Conservation (phyloP, 2,113 vertebrate genomes). For the Sinocyclocheilus anshuiensis region DNA sequence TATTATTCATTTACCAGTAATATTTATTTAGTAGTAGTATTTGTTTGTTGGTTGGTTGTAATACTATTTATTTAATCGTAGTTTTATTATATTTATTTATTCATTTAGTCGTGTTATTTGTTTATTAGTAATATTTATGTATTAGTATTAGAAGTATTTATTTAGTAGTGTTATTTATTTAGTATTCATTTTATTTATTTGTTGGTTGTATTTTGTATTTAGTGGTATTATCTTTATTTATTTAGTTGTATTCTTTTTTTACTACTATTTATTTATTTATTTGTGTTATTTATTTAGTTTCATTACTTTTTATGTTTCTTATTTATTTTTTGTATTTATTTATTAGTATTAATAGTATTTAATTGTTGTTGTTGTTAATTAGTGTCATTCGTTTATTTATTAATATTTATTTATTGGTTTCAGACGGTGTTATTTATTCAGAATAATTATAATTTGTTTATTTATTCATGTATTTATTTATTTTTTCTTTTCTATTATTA, state of each 20-base stretch:
- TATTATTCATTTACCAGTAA: not conserved
- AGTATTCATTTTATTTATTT: not conserved
- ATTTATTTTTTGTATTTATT: too few species aligned
- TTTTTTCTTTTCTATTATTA: too few species aligned
- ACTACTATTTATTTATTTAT: not conserved
- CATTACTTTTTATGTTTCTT: too few species aligned
- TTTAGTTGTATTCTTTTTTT: slow-evolving; percentile 21
- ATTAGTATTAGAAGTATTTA: not conserved
- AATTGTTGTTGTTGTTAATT: too few species aligned
- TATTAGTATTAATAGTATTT: too few species aligned
- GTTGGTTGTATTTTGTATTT: not conserved
- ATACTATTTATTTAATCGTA: not conserved
- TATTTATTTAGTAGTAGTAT: not conserved
- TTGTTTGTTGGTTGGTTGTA: not conserved
- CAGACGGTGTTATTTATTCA: not conserved
- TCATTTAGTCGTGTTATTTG: not conserved
- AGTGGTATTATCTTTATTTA: not conserved
- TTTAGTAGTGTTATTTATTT: not conserved
- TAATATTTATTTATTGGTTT: not conserved
- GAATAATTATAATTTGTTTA: too few species aligned
- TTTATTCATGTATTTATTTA: too few species aligned
- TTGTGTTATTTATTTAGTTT: not conserved
- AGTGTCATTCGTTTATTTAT: not conserved
- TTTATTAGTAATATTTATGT: not conserved
- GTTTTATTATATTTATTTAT: slow-evolving; percentile 15